Base-by-base conservation (phyloP, 1,140 invertebrate genomes). In the Drosophila novamexicana region DNA sequence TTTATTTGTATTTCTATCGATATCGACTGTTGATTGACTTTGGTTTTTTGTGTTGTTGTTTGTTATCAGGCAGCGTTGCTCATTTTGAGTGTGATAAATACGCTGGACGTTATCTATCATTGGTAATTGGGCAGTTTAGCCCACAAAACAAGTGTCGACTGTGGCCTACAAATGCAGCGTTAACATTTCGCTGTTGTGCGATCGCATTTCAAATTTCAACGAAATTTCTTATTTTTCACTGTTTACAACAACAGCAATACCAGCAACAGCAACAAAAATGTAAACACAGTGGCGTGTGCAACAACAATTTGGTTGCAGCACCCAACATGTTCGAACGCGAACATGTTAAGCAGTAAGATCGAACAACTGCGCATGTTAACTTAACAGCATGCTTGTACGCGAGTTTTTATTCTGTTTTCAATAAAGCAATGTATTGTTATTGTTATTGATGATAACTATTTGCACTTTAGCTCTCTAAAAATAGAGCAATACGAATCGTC, bases 171-270 rank as follows among this genome's bases (percentile, higher is more conserved):
- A 62, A 57, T 68, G 70, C 70, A 47, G 36, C 64, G 56, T 61
- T 73, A 61, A 54, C 64, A 73, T 68, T 73, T 49, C 44, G 52
- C 12, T n/a, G 49, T 36, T 39, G 57, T 12, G 49, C 56, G 70
- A 73, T 73, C 70, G 10, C 42, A 68, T 73, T 73, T 54, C 34
- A 68, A 73, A 73, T 34, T 58, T 68, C 65, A 68, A 68, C 70
- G 70, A 61, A 54, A 61, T 61, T 61, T 73, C 45, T n/a, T 22
- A 61, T 68, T 59, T 18, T 12, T 47, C 36, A 18, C 16, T 36
- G 34, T 34, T 29, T 14, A 50, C 47, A 53, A 52, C 34, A 66
- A 44, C 44, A 57, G 39, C 53, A 29, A 22, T 47, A 6, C 34
- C 2, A 3, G n/a, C 34, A 12, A 40, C 34, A 34, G 16, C 61